These are phyloP conservation scores for Pyrrhia umbra DNA, from an alignment of 2,888 invertebrate species.

Conservation along the genomic window DNA sequence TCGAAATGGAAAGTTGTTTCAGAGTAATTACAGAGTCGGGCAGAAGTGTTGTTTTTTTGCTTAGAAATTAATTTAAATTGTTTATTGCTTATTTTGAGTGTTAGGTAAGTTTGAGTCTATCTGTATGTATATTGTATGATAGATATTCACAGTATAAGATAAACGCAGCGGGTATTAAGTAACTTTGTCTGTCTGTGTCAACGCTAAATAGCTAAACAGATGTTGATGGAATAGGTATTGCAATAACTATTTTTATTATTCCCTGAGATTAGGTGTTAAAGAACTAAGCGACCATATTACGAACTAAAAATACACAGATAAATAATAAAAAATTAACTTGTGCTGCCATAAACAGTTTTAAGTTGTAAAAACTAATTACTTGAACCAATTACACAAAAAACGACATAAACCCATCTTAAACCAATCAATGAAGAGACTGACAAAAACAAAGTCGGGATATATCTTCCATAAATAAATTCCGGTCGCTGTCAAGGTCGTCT, in stretches of 20 bases:
- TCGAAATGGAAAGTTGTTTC: conserved; percentile 55
- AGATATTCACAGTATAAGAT: background rate
- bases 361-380: background rate
- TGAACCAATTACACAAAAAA: background rate
- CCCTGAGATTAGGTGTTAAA: too few relatives aligned
- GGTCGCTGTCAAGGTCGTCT: conserved; percentile 61
- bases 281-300: too few relatives aligned
- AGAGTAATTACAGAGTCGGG: conserved; percentile 46
- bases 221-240: too few relatives aligned
- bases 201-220: too few relatives aligned
- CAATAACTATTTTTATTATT: too few relatives aligned
- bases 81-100: conserved; percentile 7
- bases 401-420: background rate
- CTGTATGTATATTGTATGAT: background rate
- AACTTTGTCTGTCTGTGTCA: too few relatives aligned
- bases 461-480: conserved; percentile 61
- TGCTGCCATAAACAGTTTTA: too few relatives aligned
- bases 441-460: conserved; percentile 40
- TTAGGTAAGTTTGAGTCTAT: conserved; percentile 11
- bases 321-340: too few relatives aligned
- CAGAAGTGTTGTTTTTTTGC: conserved; percentile 26
- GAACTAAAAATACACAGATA: too few relatives aligned
- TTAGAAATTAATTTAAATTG: conserved; percentile 25
- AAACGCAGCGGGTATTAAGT: too few relatives aligned
- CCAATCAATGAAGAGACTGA: conserved; percentile 14